Percentiles rank a stretch among this genome's conserved stretches.
Evolutionary conservation across 1,140 invertebrate species (phyloP).

Genomic region (Harpegnathos saltator): DNA sequence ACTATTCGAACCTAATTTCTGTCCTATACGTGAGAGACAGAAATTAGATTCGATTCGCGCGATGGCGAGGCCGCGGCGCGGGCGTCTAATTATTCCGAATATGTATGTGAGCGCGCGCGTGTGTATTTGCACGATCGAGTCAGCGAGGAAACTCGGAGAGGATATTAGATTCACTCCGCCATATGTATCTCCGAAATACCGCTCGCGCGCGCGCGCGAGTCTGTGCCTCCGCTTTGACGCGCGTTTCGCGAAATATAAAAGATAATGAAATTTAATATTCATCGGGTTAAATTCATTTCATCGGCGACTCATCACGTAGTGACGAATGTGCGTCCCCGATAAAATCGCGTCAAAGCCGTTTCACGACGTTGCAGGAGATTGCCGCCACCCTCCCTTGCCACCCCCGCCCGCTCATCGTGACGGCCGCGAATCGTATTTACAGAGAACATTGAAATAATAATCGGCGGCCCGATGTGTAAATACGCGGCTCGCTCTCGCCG

Average conservation of each 20-base stretch:
- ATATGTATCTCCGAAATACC: too few relatives aligned
- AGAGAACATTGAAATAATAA: slow-evolving; percentile 25
- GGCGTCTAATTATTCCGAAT: too few relatives aligned
- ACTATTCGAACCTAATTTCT: slow-evolving; percentile 34
- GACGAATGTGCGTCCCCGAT: slow-evolving; percentile 27
- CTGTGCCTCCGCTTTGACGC: background rate
- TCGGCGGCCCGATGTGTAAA: background rate
- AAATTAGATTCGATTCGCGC: background rate
- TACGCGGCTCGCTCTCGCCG: background rate
- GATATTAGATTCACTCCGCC: too few relatives aligned
- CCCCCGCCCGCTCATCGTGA: too few relatives aligned
- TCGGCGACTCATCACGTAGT: background rate
- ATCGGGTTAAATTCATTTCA: slow-evolving; percentile 21
- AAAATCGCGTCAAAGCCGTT: slow-evolving; percentile 9
- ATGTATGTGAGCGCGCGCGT: too few relatives aligned
- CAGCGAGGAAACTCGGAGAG: background rate
- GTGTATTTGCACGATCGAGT: background rate
- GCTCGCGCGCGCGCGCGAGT: too few relatives aligned
- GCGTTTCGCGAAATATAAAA: background rate
- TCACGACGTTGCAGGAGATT: background rate
- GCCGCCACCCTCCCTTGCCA: too few relatives aligned
- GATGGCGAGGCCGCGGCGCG: background rate
- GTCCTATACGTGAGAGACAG: background rate
- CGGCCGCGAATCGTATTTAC: slow-evolving; percentile 17
- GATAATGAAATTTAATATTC: slow-evolving; percentile 27